phyloP scores from a whole-genome alignment of 2,888 invertebrate genomes.

The Drosophila quasianomalipes region DNA sequence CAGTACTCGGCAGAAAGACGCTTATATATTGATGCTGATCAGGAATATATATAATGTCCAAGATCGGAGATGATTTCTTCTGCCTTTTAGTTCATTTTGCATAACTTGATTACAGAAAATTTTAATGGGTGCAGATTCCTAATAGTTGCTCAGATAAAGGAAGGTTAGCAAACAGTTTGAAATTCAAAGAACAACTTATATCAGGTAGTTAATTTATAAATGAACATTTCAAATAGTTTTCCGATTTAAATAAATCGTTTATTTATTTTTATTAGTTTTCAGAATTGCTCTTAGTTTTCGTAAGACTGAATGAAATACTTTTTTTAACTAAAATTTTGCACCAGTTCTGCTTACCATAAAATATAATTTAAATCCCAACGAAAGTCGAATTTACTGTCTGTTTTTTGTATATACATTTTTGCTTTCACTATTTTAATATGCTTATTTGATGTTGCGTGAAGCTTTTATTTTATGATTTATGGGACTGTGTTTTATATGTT shows the following conservation, averaged over 20 bases:
- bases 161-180: not conserved
- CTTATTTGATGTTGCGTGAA: conserved; percentile 11
- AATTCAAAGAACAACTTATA: not conserved
- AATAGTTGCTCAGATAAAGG: not conserved
- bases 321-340: not conserved
- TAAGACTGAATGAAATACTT: not conserved
- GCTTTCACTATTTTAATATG: conserved; percentile 11
- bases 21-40: not conserved
- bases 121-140: not conserved
- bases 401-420: not conserved
- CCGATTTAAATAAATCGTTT: not conserved
- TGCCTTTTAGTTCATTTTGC: not conserved
- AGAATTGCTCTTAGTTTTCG: not conserved
- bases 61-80: not conserved
- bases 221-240: not conserved
- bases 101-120: not conserved
- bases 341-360: not conserved
- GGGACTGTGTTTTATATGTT: conserved; percentile 8
- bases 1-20: no score
- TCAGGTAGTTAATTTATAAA: not conserved
- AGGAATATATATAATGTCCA: not conserved
- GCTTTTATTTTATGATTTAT: conserved; percentile 11
- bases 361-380: not conserved
- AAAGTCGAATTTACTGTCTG: not conserved
- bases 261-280: not conserved